phyloP scores from a whole-genome alignment of 2,888 invertebrate species.

The Rotaria macrura region DNA sequence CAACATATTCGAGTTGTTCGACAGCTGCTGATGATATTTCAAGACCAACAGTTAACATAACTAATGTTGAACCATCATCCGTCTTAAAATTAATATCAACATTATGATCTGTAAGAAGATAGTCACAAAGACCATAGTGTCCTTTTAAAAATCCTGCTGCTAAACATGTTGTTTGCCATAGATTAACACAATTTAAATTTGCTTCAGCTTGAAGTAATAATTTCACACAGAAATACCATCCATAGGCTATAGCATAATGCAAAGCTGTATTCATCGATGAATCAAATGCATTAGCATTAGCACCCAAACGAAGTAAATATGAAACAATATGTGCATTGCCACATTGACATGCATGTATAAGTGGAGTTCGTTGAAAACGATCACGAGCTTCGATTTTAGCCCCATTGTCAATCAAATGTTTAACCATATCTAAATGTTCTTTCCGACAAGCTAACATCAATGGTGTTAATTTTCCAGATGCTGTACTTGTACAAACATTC shows the following conservation, averaged over 20 bases:
- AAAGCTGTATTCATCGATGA: conserved; percentile 53
- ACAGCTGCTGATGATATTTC: not conserved
- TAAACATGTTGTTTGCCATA: conserved; percentile 24
- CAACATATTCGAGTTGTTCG: conserved; percentile 30
- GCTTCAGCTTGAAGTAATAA: conserved; percentile 42
- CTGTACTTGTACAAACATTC: not conserved
- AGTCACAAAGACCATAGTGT: conserved; percentile 31
- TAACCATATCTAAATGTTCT: conserved; percentile 50
- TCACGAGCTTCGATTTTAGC: conserved; percentile 50
- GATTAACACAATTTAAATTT: conserved; percentile 22
- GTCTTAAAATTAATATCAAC: conserved; percentile 29
- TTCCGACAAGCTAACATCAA: conserved; percentile 51
- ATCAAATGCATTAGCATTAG: conserved; percentile 51
- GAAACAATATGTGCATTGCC: conserved; percentile 53
- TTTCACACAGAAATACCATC: conserved; percentile 53
- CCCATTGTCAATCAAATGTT: conserved; percentile 49
- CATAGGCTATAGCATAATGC: conserved; percentile 55
- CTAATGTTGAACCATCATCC: conserved; percentile 29
- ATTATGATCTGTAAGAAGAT: conserved; percentile 16
- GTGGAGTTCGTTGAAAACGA: conserved; percentile 52
- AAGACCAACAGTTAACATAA: conserved; percentile 29
- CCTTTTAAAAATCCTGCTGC: conserved; percentile 31
- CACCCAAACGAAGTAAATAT: conserved; percentile 51
- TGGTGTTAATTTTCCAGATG: conserved; percentile 49
- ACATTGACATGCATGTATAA: conserved; percentile 53